Base-by-base conservation (phyloP, 2,113 vertebrate species). In the Uropsilus gracilis region DNA sequence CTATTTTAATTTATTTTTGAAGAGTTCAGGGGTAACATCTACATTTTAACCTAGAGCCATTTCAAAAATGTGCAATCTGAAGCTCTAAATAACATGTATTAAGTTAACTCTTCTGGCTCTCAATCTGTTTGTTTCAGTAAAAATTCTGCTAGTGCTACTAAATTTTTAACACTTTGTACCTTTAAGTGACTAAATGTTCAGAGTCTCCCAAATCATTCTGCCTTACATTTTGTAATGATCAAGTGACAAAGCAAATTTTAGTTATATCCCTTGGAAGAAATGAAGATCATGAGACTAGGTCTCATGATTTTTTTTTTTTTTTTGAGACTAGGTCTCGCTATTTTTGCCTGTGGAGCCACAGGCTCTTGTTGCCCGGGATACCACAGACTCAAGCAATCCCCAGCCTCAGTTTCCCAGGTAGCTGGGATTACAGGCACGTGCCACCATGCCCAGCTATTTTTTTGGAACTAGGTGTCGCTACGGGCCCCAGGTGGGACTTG, bases 51-150 rank as follows among this genome's bases (percentile, higher is more conserved):
- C n/a, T 20, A 85, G 44, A 75, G 50, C 16, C 22, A 80, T 39
- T 88, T 81, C 42, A 88, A 87, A 34, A 88, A 91, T 80, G 26
- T 86, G 68, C 30, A 76, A 92, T 34, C 26, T 63, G 72, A 94
- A 94, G 50, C 48, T 50, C 61, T 85, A 95, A 82, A 89, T 72
- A 95, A 86, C 11, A 77, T 17, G 86, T 9, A 92, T 93, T 93
- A 96, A 94, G 80, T 88, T 61, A 71, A n/a, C n/a, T n/a, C 78
- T 97, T 87, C 86, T 90, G 30, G 90, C 46, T 46, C 32, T 30
- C 1, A 85, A 1, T 39, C 39, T 93, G 30, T 53, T 95, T 95
- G 96, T 53, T 96, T 96, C 90, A 87, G 76, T 34, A 53, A 76
- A 24, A 63, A 71, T 84, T 83, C 68, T 83, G 3, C 16, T 39